These are phyloP conservation scores for Recurvirostra avosetta DNA, from an alignment of 2,113 vertebrate species.

Conservation along the genomic window DNA sequence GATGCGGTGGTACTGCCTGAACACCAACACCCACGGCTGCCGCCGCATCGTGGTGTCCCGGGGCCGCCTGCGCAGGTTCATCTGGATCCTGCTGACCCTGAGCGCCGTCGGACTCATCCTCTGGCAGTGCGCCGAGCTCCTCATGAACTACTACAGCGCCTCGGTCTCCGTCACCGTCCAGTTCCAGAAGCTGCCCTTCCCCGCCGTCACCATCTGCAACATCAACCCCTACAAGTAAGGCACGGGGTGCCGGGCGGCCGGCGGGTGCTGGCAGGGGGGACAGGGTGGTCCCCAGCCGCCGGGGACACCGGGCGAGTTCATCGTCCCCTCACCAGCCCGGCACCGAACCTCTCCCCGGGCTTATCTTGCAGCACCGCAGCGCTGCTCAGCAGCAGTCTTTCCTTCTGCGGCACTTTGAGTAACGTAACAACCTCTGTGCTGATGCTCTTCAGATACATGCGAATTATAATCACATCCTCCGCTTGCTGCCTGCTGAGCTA, in stretches of 20 bases:
- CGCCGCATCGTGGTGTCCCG: conserved; percentile 81
- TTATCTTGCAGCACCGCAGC: fast-evolving
- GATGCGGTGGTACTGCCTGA: conserved; percentile 81
- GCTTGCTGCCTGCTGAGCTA: neutral
- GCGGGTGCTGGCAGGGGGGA: fast-evolving
- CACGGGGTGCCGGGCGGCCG: neutral
- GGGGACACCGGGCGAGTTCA: fast-evolving
- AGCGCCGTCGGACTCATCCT: conserved; percentile 75
- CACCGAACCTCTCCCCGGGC: fast-evolving
- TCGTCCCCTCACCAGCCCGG: fast-evolving
- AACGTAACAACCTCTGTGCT: fast-evolving
- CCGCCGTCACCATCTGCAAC: conserved; percentile 82
- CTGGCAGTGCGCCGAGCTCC: conserved; percentile 79
- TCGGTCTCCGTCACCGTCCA: conserved; percentile 80
- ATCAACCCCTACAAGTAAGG: conserved; percentile 84
- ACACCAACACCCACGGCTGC: conserved; percentile 83
- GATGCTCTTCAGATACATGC: neutral
- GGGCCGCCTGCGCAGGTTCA: conserved; percentile 73
- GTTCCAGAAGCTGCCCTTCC: conserved; percentile 79
- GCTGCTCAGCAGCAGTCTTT: neutral
- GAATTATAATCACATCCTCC: neutral
- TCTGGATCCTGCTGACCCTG: conserved; percentile 78
- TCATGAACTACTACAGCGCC: conserved; percentile 76
- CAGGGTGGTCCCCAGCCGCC: neutral
- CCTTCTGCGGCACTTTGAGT: fast-evolving